Evolutionary conservation across 2,113 vertebrate species (phyloP), one percentile per base, ranked within the genome.

Genomic region (Psophia crepitans): DNA sequence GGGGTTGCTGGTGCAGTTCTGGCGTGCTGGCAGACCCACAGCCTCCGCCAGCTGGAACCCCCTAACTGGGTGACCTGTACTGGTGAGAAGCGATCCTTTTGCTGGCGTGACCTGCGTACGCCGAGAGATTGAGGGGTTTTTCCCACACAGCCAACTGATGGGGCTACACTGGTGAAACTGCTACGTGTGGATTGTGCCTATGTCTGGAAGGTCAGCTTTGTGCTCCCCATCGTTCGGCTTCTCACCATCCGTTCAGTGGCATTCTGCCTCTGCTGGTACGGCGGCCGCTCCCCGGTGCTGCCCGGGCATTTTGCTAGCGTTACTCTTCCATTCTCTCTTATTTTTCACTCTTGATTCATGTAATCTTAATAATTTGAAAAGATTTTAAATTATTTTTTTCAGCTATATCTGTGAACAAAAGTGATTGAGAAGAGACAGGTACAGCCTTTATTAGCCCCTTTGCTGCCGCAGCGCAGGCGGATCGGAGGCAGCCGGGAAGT

Each of bases 121-220:
- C 41, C 41, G 28, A 20, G 32, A 51, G 58, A 5, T 4, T 3
- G 26, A 8, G 33, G 10, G 3, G 0, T 14, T 21, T 35, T 44
- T 56, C 33, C 33, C 43, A 10, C 20, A 3, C 24, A 15, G 44
- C 32, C 3, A 4, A 44, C 37, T 11, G 44, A 37, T 32, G 27
- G 16, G 54, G 32, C 54, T 60, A 7, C 27, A 2, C 54, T 3
- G 3, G 54, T 1, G 2, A 53, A 44, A 37, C 54, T 69, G 43
- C 3, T 27, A 1, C 5, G 0, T 18, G 37, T 6, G 64, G 32
- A 5, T 53, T 4, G 7, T 16, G 30, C 53, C 66, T 41, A 8
- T 16, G 4, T 32, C 24, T 21, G 53, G 71, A 13, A 87, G 8
- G 44, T 18, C 13, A 53, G 35, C 53, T 49, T 51, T 11, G 35